A percentile compares a stretch with the other conserved stretches of the same genome.
These are phyloP conservation scores for Malurus melanocephalus DNA, from an alignment of 2,113 vertebrate genomes.

Conservation along the genomic window DNA sequence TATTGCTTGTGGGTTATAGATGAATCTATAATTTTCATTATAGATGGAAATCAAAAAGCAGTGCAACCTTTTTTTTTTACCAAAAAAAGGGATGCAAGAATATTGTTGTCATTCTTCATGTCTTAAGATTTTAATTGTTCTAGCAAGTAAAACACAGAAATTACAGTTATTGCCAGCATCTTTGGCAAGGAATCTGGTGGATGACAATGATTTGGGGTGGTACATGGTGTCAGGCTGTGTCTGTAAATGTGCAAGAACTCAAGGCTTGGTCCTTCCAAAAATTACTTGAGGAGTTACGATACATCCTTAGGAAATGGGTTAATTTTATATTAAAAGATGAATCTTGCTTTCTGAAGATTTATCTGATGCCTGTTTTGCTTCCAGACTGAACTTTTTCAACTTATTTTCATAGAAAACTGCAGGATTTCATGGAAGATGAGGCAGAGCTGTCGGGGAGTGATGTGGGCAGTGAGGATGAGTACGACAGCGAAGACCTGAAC, in stretches of 20 bases:
- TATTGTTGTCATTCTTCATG: neutral
- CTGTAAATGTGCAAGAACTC: neutral
- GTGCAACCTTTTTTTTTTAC: neutral
- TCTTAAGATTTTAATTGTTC: neutral
- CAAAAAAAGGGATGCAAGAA: neutral
- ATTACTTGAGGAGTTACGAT: rapidly evolving
- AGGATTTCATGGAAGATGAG: slow-evolving; percentile 91
- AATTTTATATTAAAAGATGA: neutral
- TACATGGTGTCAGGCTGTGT: neutral
- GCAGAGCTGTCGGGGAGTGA: slow-evolving; percentile 95
- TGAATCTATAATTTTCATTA: neutral
- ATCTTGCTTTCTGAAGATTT: neutral
- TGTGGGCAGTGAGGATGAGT: slow-evolving; percentile 87
- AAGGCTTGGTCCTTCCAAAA: neutral
- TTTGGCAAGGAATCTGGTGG: neutral
- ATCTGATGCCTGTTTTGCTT: neutral
- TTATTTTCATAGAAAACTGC: slow-evolving; percentile 72
- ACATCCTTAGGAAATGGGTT: neutral
- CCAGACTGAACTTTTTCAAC: neutral
- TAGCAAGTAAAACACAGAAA: neutral
- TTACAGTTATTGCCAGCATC: neutral
- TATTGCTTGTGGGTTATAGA: neutral
- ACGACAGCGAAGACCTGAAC: slow-evolving; percentile 77
- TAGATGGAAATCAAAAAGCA: neutral
- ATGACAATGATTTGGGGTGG: neutral